These are phyloP conservation scores for Pararge aegeria DNA, from an alignment of 1,140 invertebrate species.

Conservation along the genomic window DNA sequence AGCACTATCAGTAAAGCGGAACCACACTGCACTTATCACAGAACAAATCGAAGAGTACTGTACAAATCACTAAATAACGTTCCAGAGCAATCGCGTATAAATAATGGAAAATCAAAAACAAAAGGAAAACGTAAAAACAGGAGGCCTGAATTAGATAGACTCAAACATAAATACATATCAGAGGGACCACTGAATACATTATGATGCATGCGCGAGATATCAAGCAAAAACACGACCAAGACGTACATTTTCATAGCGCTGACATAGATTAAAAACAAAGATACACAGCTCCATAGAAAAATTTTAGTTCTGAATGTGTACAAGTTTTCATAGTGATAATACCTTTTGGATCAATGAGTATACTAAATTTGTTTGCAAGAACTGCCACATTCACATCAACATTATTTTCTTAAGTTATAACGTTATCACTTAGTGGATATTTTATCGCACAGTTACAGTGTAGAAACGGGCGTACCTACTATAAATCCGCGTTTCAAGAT, in stretches of 20 bases:
- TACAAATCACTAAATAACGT: neutral
- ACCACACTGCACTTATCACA: too few species aligned
- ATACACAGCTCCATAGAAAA: neutral
- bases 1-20: too few species aligned
- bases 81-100: neutral
- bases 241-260: constrained; percentile 33
- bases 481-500: too few species aligned
- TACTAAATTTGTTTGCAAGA: too few species aligned
- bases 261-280: neutral
- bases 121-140: neutral
- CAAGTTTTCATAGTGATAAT: too few species aligned
- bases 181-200: constrained; percentile 8
- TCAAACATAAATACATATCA: constrained; percentile 11
- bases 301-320: too few species aligned
- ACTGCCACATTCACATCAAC: too few species aligned
- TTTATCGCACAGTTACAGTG: too few species aligned
- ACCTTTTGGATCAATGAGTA: too few species aligned
- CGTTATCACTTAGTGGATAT: too few species aligned
- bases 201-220: constrained; percentile 42
- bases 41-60: neutral
- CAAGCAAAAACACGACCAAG: constrained; percentile 26
- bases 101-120: neutral
- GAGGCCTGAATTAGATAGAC: constrained; percentile 11
- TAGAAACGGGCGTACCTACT: too few species aligned
- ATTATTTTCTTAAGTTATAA: too few species aligned